A percentile compares a stretch with the other conserved stretches of the same genome.
These are phyloP conservation scores for Taeniopygia guttata DNA, from an alignment of 2,797 vertebrate species.

Conservation along the genomic window DNA sequence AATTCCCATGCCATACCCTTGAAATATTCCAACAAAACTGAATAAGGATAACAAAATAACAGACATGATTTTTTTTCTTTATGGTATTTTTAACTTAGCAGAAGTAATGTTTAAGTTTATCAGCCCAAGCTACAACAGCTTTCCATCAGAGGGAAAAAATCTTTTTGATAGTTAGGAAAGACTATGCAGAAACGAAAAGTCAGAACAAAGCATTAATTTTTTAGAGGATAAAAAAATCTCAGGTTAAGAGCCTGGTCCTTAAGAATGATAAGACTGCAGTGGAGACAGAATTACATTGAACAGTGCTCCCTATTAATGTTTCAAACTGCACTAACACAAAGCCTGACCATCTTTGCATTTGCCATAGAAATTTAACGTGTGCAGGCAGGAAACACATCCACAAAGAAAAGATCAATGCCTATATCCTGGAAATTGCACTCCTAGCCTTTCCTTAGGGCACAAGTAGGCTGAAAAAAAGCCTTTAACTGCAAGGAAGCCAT, in stretches of 20 bases:
- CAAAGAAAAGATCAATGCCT: background rate
- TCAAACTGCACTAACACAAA: background rate
- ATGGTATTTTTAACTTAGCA: background rate
- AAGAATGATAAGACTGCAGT: background rate
- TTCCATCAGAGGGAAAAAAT: background rate
- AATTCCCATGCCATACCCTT: background rate
- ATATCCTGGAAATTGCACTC: background rate
- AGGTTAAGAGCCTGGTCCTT: background rate
- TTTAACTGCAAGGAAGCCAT: background rate
- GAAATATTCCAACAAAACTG: background rate
- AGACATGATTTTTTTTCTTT: rapidly evolving
- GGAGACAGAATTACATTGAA: background rate
- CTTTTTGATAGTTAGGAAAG: background rate
- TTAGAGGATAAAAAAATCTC: background rate
- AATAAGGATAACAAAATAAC: background rate
- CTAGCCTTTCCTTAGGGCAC: background rate
- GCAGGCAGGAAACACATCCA: background rate
- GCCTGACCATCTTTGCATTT: background rate
- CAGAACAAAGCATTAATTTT: background rate
- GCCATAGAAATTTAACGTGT: background rate
- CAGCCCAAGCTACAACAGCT: background rate
- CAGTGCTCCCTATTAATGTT: background rate
- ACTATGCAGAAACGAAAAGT: background rate
- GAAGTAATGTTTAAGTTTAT: background rate
- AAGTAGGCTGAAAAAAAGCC: background rate